Percentiles rank a stretch among this genome's conserved stretches.
phyloP scores from a whole-genome alignment of 2,797 vertebrate genomes.

The Neosalanx taihuensis region DNA sequence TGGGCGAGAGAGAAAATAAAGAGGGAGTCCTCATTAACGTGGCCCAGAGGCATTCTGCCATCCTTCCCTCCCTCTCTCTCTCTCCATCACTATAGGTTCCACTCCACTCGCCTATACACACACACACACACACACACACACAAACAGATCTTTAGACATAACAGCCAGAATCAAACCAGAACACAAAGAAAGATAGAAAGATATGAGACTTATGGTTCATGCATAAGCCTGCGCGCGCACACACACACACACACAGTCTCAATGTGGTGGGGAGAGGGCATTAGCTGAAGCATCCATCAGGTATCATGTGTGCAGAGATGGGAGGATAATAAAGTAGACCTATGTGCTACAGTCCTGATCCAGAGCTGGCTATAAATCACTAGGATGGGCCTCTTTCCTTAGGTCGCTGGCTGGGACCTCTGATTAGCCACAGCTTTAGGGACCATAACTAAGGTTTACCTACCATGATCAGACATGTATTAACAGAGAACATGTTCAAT shows the following conservation, averaged over 20 bases:
- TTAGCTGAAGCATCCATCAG: constrained; percentile 17
- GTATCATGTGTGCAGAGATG: constrained; percentile 10
- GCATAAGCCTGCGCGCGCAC: neutral
- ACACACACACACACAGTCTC: neutral
- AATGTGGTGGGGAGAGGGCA: neutral
- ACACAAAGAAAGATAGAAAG: too few species aligned
- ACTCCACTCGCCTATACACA: constrained; percentile 35
- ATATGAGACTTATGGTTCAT: too few species aligned
- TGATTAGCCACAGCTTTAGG: neutral
- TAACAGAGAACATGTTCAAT: constrained; percentile 10
- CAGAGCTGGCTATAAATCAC: constrained; percentile 32
- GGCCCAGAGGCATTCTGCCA: constrained; percentile 46
- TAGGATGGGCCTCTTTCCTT: constrained; percentile 7
- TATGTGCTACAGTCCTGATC: constrained; percentile 27
- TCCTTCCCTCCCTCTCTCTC: constrained; percentile 52
- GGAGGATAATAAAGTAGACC: constrained; percentile 6
- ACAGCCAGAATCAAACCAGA: neutral
- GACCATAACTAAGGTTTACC: neutral
- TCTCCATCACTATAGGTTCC: constrained; percentile 26
- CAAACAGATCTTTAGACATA: neutral
- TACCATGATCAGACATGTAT: neutral
- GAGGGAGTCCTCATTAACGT: constrained; percentile 43
- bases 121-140: constrained; percentile 13
- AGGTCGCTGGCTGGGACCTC: neutral
- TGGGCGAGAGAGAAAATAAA: constrained; percentile 13